Evolutionary conservation across 2,888 invertebrate genomes (phyloP).

Genomic region (Myopa tessellatipennis): DNA sequence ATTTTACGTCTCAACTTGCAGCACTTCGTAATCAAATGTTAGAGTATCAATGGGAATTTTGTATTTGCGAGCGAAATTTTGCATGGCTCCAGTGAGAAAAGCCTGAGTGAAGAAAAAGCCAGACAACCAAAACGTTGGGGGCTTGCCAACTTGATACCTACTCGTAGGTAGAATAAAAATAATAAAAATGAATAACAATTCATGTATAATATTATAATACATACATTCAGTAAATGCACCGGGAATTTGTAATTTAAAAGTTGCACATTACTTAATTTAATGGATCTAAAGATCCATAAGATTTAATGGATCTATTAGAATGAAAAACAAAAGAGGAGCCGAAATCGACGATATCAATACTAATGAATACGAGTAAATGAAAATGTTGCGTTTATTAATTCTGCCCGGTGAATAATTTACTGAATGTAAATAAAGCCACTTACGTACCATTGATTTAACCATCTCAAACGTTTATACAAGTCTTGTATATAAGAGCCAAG

Average conservation of each 20-base stretch:
- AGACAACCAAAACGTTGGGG: conserved; percentile 88
- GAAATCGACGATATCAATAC: not conserved
- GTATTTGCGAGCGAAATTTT: conserved; percentile 88
- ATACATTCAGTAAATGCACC: too few species aligned
- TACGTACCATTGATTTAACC: conserved; percentile 75
- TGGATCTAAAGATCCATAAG: too few species aligned
- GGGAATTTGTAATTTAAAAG: too few species aligned
- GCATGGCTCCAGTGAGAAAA: conserved; percentile 89
- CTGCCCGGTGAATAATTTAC: not conserved
- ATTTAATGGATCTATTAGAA: too few species aligned
- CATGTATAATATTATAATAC: too few species aligned
- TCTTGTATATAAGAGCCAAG: conserved; percentile 85
- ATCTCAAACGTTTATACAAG: conserved; percentile 79
- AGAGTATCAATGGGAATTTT: conserved; percentile 88
- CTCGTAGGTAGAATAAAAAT: not conserved
- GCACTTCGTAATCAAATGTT: conserved; percentile 79
- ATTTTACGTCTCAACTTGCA: conserved; percentile 54
- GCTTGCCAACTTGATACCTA: conserved; percentile 76
- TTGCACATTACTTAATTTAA: too few species aligned
- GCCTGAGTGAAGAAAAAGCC: conserved; percentile 95
- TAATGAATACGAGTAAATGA: not conserved
- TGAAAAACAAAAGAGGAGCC: too few species aligned
- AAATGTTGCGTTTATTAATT: too few species aligned
- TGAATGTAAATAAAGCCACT: not conserved
- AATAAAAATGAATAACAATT: too few species aligned